phyloP scores from a whole-genome alignment of 2,113 vertebrate genomes.

The Barbus barbus region DNA sequence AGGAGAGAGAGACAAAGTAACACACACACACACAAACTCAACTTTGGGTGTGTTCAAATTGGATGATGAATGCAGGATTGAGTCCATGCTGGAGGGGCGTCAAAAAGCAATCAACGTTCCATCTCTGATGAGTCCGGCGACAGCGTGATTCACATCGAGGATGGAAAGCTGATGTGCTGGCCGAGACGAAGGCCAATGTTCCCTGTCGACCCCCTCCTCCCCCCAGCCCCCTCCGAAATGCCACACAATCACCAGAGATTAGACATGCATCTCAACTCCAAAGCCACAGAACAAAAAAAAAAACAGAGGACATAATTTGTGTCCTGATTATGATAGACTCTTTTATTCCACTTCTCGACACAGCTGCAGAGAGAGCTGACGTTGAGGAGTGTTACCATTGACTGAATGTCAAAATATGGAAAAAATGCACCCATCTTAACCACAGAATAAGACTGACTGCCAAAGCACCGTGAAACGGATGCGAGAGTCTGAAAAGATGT shows the following conservation, averaged over 20 bases:
- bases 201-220: not conserved
- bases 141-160: constrained; percentile 73
- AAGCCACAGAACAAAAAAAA: constrained; percentile 65
- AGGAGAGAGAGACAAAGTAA: constrained; percentile 56
- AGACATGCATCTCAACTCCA: constrained; percentile 74
- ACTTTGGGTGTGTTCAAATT: constrained; percentile 75
- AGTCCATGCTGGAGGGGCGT: constrained; percentile 81
- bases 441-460: constrained; percentile 48
- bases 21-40: constrained; percentile 38
- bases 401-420: constrained; percentile 67
- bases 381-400: constrained; percentile 67
- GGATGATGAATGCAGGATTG: constrained; percentile 80
- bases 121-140: constrained; percentile 79
- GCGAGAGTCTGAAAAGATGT: constrained; percentile 8
- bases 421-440: constrained; percentile 54
- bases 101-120: constrained; percentile 85
- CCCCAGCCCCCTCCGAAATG: constrained; percentile 62
- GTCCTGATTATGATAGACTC: constrained; percentile 71
- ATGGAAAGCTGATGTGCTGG: constrained; percentile 72
- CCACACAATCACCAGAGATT: constrained; percentile 78
- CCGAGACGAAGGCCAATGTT: constrained; percentile 64
- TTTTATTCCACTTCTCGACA: constrained; percentile 61
- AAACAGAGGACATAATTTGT: constrained; percentile 64
- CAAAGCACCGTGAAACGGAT: constrained; percentile 38
- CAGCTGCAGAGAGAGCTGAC: constrained; percentile 63